These are phyloP conservation scores for Acrobasis consociella DNA, from an alignment of 2,888 invertebrate species.

Conservation along the genomic window DNA sequence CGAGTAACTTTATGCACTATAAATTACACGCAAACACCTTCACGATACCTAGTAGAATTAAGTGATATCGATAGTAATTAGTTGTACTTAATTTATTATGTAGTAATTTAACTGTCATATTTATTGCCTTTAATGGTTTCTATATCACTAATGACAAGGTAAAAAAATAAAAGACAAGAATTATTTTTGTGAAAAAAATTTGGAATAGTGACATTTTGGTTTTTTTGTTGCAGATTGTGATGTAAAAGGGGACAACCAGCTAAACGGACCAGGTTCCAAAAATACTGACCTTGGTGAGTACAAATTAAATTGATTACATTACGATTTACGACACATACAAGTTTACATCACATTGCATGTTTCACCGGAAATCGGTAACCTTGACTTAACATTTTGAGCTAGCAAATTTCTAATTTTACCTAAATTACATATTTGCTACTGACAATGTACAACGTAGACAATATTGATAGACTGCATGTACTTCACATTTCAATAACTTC, in stretches of 20 bases:
- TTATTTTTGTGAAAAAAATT: no score
- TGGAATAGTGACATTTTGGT: neutral
- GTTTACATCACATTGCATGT: neutral
- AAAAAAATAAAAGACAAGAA: no score
- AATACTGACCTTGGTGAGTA: slow-evolving; percentile 85
- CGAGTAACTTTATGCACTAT: no score
- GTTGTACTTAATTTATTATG: no score
- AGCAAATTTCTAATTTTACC: slow-evolving; percentile 2
- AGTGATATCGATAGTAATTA: no score
- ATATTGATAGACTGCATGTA: neutral
- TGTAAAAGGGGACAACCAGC: slow-evolving; percentile 92
- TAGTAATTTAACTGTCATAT: no score
- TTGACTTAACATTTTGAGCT: slow-evolving; percentile 9
- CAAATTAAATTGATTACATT: neutral
- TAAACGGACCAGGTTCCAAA: slow-evolving; percentile 90
- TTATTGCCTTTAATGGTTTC: no score
- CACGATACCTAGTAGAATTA: no score
- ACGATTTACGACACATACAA: no score
- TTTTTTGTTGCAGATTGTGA: slow-evolving; percentile 86
- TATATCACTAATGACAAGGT: no score
- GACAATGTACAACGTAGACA: neutral
- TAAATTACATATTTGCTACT: neutral
- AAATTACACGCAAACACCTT: no score
- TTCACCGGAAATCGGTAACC: slow-evolving; percentile 13
- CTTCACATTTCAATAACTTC: neutral